Evolutionary conservation across 1,140 invertebrate genomes (phyloP), one percentile per base, ranked within the genome.

Genomic region (Pygmarrhopalites habei): DNA sequence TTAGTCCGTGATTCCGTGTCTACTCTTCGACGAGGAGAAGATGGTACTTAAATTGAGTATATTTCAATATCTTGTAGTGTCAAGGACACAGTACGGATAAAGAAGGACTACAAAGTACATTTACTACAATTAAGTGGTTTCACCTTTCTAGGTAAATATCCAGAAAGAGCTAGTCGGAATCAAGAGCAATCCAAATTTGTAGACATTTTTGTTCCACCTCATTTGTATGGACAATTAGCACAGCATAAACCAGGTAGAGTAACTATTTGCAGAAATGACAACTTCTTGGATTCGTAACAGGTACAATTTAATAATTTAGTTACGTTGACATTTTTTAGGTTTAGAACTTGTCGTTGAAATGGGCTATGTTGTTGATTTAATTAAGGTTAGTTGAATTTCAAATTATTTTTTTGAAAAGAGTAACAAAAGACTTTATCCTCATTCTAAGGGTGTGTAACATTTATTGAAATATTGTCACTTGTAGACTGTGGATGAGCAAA

Each of bases 191-290:
- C 51, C 12, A 64, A 60, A 49, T 64, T 67, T 52, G 30, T 65
- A 23, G 83, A 86, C 73, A 80, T 87, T 7, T 87, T 82, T 73
- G 78, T 94, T 15, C 85, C 88, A 2, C 86, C 87, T 0, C 93
- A 98, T 80, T 76, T 96, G 12, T 90, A 95, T 75, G 90, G 90
- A 0, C 89, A 95, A 73, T 79, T 96, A 29, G 85, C 83, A 0
- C 85, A 89, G 71, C 88, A 91, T 70, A 78, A 84, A 26, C 79
- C 84, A 26, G 90, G n/a, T n/a, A n/a, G n/a, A n/a, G n/a, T n/a
- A n/a, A n/a, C n/a, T n/a, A n/a, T n/a, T n/a, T n/a, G n/a, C n/a
- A n/a, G n/a, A n/a, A n/a, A n/a, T n/a, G n/a, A n/a, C n/a, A n/a
- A n/a, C n/a, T n/a, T n/a, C n/a, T n/a, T n/a, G n/a, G n/a, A n/a